Conservation (phyloP, 2,888 invertebrate species). For the Yponomeuta sedellus region DNA sequence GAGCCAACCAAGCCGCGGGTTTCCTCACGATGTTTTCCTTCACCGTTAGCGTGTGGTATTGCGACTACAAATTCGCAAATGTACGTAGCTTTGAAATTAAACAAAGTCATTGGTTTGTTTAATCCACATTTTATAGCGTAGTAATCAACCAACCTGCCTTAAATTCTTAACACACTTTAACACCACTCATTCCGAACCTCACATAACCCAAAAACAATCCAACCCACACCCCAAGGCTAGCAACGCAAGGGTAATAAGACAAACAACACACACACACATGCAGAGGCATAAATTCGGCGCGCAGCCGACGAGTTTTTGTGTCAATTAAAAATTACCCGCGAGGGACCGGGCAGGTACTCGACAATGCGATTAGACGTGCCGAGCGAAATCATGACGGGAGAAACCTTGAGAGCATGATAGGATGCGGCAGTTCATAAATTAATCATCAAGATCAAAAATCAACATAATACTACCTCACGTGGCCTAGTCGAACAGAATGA, state of each 20-base stretch:
- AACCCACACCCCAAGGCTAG: neutral
- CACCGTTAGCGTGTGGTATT: too few relatives aligned
- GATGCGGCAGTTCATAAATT: constrained; percentile 3
- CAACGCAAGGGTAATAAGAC: neutral
- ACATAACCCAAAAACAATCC: neutral
- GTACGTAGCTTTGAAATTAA: too few relatives aligned
- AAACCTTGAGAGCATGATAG: neutral
- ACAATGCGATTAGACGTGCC: constrained; percentile 25
- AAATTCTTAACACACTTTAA: too few relatives aligned
- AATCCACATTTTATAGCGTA: too few relatives aligned
- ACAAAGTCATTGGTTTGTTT: too few relatives aligned
- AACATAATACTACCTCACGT: too few relatives aligned
- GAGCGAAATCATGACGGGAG: neutral
- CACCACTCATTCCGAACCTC: neutral
- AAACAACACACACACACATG: constrained; percentile 41
- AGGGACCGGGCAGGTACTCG: constrained; percentile 61
- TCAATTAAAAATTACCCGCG: constrained; percentile 71
- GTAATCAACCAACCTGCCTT: too few relatives aligned
- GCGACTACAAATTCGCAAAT: too few relatives aligned
- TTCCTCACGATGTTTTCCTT: too few relatives aligned
- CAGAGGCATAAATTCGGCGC: constrained; percentile 56
- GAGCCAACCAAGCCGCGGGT: too few relatives aligned
- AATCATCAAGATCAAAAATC: too few relatives aligned
- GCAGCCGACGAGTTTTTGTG: constrained; percentile 63
- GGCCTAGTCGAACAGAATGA: too few relatives aligned